phyloP scores from a whole-genome alignment of 1,140 invertebrate species.

The Chelonus insularis region DNA sequence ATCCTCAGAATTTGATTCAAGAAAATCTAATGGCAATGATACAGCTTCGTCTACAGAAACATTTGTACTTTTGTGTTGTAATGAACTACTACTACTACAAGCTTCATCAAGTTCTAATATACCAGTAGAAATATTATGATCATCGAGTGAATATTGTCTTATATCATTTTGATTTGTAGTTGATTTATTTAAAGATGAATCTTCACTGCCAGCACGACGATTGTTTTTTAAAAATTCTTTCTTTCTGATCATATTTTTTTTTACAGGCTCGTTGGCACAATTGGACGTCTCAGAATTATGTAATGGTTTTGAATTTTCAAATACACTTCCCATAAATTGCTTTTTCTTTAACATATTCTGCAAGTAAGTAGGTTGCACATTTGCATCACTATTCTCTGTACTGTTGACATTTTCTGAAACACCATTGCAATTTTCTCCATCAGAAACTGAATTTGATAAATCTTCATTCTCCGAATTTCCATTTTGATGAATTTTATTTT shows the following conservation, averaged over 20 bases:
- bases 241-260: conserved; percentile 30
- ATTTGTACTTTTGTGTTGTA: background rate
- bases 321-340: conserved; percentile 19
- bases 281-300: conserved; percentile 23
- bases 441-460: background rate
- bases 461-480: background rate
- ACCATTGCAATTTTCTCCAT: background rate
- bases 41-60: conserved; percentile 14
- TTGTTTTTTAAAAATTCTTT: conserved; percentile 30
- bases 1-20: background rate
- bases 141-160: conserved; percentile 8
- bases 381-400: conserved; percentile 1
- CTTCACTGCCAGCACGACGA: conserved; percentile 23
- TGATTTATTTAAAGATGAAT: conserved; percentile 9
- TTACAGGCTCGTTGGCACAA: conserved; percentile 9
- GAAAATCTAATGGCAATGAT: background rate
- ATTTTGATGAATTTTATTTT: background rate
- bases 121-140: background rate
- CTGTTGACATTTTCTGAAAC: background rate
- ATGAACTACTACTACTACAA: conserved; percentile 3
- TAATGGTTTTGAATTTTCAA: conserved; percentile 18
- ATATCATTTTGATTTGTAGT: background rate
- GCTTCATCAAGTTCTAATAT: conserved; percentile 21
- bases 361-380: background rate
- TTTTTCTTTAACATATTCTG: conserved; percentile 27